These are phyloP conservation scores for Cyanoderma ruficeps DNA, from an alignment of 2,113 vertebrate genomes.

Conservation along the genomic window DNA sequence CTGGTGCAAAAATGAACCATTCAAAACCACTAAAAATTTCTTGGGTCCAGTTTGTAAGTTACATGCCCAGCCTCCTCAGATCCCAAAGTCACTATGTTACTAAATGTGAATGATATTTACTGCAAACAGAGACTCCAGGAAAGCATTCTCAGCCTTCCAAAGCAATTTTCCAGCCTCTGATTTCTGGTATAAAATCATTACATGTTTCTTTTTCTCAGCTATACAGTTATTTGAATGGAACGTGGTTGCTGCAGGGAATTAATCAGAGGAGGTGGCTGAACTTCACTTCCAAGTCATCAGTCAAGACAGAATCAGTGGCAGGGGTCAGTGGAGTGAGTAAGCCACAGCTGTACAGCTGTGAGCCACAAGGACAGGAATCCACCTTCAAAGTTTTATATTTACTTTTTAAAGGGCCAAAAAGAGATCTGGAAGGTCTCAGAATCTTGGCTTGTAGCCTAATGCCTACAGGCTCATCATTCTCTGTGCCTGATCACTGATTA, in stretches of 20 bases:
- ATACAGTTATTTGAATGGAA: slow-evolving; percentile 33
- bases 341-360: neutral
- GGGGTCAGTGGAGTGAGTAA: neutral
- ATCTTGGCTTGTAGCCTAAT: neutral
- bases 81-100: neutral
- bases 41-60: neutral
- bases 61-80: neutral
- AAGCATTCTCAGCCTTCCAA: slow-evolving; percentile 45
- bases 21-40: neutral
- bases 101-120: slow-evolving; percentile 15
- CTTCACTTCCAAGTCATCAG: slow-evolving; percentile 35
- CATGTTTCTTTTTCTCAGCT: slow-evolving; percentile 8
- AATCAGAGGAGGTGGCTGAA: slow-evolving; percentile 28
- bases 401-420: neutral
- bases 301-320: neutral
- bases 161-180: slow-evolving; percentile 66
- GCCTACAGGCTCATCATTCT: neutral
- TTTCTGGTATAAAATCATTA: slow-evolving; percentile 59
- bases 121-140: slow-evolving; percentile 11
- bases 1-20: neutral
- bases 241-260: slow-evolving; percentile 24
- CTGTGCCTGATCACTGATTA: neutral
- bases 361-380: neutral
- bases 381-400: neutral
- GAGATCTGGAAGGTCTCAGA: neutral